Percentiles rank a stretch among this genome's conserved stretches.
phyloP scores from a whole-genome alignment of 2,797 vertebrate species.

The Tenualosa thibaudeaui region DNA sequence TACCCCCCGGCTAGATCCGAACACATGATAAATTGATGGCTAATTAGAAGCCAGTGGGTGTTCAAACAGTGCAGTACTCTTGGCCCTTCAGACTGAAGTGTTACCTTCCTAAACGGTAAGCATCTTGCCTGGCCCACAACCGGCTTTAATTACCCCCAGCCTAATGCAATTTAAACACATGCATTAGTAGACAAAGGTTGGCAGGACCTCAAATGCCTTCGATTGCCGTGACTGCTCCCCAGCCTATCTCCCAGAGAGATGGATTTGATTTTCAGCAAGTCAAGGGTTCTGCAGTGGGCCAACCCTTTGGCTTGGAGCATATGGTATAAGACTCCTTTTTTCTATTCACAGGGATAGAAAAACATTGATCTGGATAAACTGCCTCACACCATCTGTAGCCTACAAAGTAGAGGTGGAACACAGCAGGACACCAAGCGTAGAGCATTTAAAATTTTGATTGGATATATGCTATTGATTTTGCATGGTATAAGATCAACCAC shows the following conservation, averaged over 20 bases:
- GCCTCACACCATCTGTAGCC: not conserved
- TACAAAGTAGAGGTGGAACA: not conserved
- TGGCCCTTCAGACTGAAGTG: slow-evolving; percentile 32
- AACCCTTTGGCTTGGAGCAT: slow-evolving; percentile 35
- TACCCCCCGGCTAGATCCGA: slow-evolving; percentile 30
- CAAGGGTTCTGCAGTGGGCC: slow-evolving; percentile 27
- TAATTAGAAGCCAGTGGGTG: slow-evolving; percentile 39
- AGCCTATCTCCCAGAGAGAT: slow-evolving; percentile 40
- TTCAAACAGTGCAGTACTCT: slow-evolving; percentile 29
- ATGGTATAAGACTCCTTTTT: slow-evolving; percentile 35
- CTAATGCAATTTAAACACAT: slow-evolving; percentile 43
- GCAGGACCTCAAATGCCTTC: slow-evolving; percentile 30
- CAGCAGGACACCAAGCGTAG: not conserved
- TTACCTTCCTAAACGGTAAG: slow-evolving; percentile 41
- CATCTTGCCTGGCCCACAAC: slow-evolving; percentile 35
- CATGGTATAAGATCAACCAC: slow-evolving; percentile 17
- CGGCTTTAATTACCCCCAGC: slow-evolving; percentile 43
- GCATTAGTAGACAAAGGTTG: slow-evolving; percentile 44
- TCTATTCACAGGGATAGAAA: slow-evolving; percentile 21
- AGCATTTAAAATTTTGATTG: slow-evolving; percentile 9
- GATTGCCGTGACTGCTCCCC: slow-evolving; percentile 29
- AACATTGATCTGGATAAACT: not conserved
- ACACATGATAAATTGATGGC: slow-evolving; percentile 40
- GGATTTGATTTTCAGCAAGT: slow-evolving; percentile 41
- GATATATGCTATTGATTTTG: slow-evolving; percentile 25